Evolutionary conservation across 2,888 invertebrate species (phyloP).

Genomic region (Amphiduros pacificus): DNA sequence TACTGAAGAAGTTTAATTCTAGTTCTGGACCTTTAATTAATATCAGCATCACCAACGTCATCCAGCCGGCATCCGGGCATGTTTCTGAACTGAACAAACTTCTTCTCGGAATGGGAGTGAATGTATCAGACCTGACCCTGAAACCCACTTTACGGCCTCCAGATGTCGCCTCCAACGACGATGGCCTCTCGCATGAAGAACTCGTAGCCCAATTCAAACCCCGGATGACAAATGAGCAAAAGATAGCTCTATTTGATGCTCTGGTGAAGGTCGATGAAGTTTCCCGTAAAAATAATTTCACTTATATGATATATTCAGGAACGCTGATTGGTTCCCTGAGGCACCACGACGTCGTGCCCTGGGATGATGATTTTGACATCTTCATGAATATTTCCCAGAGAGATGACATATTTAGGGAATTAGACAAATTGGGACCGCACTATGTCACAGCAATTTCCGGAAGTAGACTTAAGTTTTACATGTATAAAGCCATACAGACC

Average conservation of each 20-base stretch:
- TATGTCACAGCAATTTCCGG: slow-evolving; percentile 19
- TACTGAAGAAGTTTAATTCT: no score
- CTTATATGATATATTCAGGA: slow-evolving; percentile 29
- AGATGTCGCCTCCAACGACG: no score
- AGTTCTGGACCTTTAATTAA: no score
- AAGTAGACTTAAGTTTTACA: slow-evolving; percentile 27
- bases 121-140: no score
- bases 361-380: slow-evolving; percentile 33
- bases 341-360: slow-evolving; percentile 32
- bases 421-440: slow-evolving; percentile 4
- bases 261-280: slow-evolving; percentile 6
- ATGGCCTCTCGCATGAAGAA: no score
- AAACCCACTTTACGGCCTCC: no score
- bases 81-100: no score
- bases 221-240: slow-evolving; percentile 4
- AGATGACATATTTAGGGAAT: background rate
- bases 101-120: no score
- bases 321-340: slow-evolving; percentile 30
- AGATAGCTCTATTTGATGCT: slow-evolving; percentile 5
- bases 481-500: slow-evolving; percentile 6
- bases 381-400: slow-evolving; percentile 17
- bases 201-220: background rate
- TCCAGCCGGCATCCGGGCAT: no score
- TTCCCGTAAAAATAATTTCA: background rate
- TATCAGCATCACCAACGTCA: no score